phyloP scores from a whole-genome alignment of 2,888 invertebrate species.

The Cerceris rybyensis region DNA sequence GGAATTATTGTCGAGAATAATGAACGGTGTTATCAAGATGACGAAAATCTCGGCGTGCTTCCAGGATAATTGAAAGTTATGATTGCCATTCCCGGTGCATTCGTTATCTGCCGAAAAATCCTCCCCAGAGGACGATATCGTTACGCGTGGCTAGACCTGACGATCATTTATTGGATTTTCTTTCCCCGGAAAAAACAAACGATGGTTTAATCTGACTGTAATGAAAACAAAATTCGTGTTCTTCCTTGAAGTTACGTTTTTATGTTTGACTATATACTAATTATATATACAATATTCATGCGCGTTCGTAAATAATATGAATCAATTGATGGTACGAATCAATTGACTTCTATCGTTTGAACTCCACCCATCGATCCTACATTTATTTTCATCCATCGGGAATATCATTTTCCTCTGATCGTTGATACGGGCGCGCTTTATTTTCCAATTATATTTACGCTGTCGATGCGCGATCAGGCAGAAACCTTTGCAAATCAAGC shows the following conservation, averaged over 20 bases:
- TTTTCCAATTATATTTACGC: not conserved
- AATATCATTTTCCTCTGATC: not conserved
- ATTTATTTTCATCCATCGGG: too few species aligned
- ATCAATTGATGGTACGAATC: too few species aligned
- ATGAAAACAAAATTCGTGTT: slow-evolving; percentile 29
- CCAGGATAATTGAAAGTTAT: slow-evolving; percentile 72
- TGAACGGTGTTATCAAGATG: slow-evolving; percentile 69
- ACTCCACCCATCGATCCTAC: too few species aligned
- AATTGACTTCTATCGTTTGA: too few species aligned
- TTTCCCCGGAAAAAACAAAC: slow-evolving; percentile 9
- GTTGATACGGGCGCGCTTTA: slow-evolving; percentile 9
- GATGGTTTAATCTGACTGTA: slow-evolving; percentile 42
- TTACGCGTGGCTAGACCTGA: not conserved
- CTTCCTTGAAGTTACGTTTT: slow-evolving; percentile 14
- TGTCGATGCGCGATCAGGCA: slow-evolving; percentile 19
- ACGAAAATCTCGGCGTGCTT: slow-evolving; percentile 63
- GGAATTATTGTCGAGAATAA: slow-evolving; percentile 32
- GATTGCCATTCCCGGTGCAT: slow-evolving; percentile 48
- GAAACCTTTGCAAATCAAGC: slow-evolving; percentile 24
- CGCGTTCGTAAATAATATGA: not conserved
- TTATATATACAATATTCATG: not conserved
- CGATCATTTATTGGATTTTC: slow-evolving; percentile 21
- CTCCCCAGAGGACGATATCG: slow-evolving; percentile 4
- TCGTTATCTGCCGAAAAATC: slow-evolving; percentile 19
- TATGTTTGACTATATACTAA: not conserved